Conservation (phyloP, 92 coral and sea anemone species). For the Epizoanthus scotinus region DNA sequence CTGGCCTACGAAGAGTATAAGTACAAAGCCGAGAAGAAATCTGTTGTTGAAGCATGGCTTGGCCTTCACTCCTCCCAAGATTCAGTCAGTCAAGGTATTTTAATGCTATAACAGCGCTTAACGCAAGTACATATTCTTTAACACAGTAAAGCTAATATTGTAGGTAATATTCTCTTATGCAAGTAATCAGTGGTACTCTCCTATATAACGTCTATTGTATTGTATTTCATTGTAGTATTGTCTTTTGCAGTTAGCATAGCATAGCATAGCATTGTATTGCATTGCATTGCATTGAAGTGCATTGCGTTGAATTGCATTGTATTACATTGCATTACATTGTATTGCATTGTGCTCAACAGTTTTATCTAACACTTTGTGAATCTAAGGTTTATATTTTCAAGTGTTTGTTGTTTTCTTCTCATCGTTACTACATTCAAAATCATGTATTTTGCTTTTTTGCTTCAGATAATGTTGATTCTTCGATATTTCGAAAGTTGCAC, state of each 20-base stretch:
- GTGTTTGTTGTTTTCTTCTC: too few relatives aligned
- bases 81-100: not conserved
- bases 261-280: not conserved
- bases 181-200: not conserved
- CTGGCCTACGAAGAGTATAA: conserved; percentile 34
- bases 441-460: too few relatives aligned
- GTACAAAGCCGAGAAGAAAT: conserved; percentile 24
- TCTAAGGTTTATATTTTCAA: too few relatives aligned
- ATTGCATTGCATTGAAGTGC: too few relatives aligned
- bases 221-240: not conserved
- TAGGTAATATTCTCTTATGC: not conserved
- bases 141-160: not conserved
- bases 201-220: not conserved
- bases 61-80: conserved; percentile 6
- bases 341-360: too few relatives aligned
- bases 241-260: not conserved
- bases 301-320: too few relatives aligned
- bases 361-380: too few relatives aligned
- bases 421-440: too few relatives aligned
- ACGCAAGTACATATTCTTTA: too few relatives aligned
- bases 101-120: not conserved
- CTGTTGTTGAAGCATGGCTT: conserved; percentile 60
- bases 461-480: too few relatives aligned
- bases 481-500: too few relatives aligned
- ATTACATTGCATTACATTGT: too few relatives aligned